Base-by-base conservation (phyloP, 1,140 invertebrate species). In the Drosophila azteca region DNA sequence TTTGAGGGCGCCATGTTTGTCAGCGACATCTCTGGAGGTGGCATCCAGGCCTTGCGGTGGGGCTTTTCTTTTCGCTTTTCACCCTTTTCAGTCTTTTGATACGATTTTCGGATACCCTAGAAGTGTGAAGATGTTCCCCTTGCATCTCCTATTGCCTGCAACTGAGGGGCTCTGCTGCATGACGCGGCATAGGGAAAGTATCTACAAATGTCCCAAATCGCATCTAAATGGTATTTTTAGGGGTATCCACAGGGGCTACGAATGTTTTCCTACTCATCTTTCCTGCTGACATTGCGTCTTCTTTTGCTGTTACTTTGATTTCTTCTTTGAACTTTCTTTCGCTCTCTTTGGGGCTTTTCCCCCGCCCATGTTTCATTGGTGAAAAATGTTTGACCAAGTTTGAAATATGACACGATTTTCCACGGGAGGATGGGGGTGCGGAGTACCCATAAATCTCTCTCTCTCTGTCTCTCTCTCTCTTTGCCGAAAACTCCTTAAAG, bases 381-480 rank as follows among this genome's bases (percentile, higher is more conserved):
- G 54, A 79, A 83, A 79, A 83, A 83, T 81, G 79, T 79, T 78
- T 74, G 69, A 59, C 66, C 77, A 82, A 77, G 77, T 77, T 79
- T 89, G 87, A 90, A 88, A 90, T 89, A 90, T 89, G 87, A 85
- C 83, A 90, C 84, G 87, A 84, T 82, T 90, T 7, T 7, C 39
- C 35, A 13, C 4, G 9, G 35, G 0, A 1, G 11, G 2, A 13
- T 3, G 35, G 35, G 35, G 31, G 3, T 0, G 2, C 9, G 35
- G 1, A 9, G 11, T 15, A 20, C 13, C 15, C 13, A 45, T 22
- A 17, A 35, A 29, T 35, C 6, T 52, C 9, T 9, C 22, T 35
- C 24, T 29, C 13, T 15, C n/a, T 20, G 17, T n/a, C n/a, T 8
- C 6, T 7, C 6, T 17, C 2, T 31, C 62, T 65, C 13, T 50